These are phyloP conservation scores for Maconellicoccus hirsutus DNA, from an alignment of 1,140 invertebrate genomes.

Conservation along the genomic window DNA sequence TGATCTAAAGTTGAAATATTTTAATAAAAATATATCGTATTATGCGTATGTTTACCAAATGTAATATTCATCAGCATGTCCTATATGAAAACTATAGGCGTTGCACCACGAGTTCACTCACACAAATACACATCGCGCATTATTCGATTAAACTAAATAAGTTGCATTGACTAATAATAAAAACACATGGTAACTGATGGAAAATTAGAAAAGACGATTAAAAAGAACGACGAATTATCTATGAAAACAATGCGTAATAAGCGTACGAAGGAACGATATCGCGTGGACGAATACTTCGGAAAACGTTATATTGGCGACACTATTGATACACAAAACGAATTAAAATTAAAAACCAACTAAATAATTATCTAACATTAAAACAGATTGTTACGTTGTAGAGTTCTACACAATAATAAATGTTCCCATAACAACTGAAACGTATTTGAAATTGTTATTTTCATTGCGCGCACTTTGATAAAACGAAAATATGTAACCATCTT, in stretches of 20 bases:
- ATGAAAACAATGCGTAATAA: constrained; percentile 1
- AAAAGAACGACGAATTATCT: neutral
- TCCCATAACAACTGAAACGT: constrained; percentile 7
- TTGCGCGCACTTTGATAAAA: constrained; percentile 1
- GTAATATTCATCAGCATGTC: neutral
- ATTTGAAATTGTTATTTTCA: constrained; percentile 10
- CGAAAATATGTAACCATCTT: constrained; percentile 9
- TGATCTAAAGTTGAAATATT: no score
- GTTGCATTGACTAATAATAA: neutral
- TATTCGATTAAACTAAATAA: neutral
- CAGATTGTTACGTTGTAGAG: neutral
- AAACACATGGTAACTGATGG: neutral
- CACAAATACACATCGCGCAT: neutral
- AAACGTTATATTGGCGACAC: neutral
- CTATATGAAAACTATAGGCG: neutral
- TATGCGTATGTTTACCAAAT: neutral
- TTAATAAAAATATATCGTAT: no score
- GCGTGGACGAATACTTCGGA: neutral
- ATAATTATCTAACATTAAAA: constrained; percentile 6
- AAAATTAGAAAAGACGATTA: neutral
- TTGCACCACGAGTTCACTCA: neutral
- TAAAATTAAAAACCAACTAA: neutral
- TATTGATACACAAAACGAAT: neutral
- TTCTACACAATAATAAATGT: constrained; percentile 5
- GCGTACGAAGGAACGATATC: neutral